Percentiles rank a stretch among this genome's conserved stretches.
phyloP scores from a whole-genome alignment of 1,140 invertebrate genomes.

The Zaprionus camerounensis region DNA sequence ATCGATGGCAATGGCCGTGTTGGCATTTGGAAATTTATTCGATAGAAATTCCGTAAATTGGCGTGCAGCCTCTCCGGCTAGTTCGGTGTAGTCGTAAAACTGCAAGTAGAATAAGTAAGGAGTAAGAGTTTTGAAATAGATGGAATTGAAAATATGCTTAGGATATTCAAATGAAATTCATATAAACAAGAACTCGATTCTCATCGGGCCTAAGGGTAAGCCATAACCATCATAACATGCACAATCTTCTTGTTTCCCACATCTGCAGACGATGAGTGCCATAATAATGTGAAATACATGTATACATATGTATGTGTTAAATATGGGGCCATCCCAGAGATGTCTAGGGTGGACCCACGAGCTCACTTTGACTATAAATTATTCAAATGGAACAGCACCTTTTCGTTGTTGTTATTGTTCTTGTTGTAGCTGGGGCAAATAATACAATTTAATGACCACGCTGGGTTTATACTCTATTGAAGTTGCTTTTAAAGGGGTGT shows the following conservation, averaged over 20 bases:
- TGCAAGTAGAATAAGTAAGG: slow-evolving; percentile 41
- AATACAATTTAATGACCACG: slow-evolving; percentile 73
- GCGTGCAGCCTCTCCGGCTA: slow-evolving; percentile 77
- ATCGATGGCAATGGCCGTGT: slow-evolving; percentile 67
- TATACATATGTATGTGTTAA: neutral
- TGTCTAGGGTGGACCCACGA: neutral
- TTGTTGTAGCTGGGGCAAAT: slow-evolving; percentile 48
- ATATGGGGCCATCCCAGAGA: neutral
- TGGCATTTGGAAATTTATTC: slow-evolving; percentile 69
- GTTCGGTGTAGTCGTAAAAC: slow-evolving; percentile 79
- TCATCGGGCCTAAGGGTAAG: too few relatives aligned
- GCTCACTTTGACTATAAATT: slow-evolving; percentile 53
- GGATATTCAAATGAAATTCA: too few relatives aligned
- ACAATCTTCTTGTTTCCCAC: neutral
- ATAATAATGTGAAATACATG: slow-evolving; percentile 4
- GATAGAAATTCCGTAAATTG: slow-evolving; percentile 82
- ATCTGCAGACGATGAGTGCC: too few relatives aligned
- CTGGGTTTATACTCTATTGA: neutral
- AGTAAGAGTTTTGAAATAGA: neutral
- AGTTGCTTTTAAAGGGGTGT: too few relatives aligned
- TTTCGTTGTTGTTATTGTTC: slow-evolving; percentile 12
- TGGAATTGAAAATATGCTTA: neutral
- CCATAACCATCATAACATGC: neutral
- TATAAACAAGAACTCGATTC: too few relatives aligned
- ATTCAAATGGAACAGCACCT: slow-evolving; percentile 61